Evolutionary conservation across 2,797 vertebrate genomes (phyloP).

Genomic region (Macrochelys suwanniensis): DNA sequence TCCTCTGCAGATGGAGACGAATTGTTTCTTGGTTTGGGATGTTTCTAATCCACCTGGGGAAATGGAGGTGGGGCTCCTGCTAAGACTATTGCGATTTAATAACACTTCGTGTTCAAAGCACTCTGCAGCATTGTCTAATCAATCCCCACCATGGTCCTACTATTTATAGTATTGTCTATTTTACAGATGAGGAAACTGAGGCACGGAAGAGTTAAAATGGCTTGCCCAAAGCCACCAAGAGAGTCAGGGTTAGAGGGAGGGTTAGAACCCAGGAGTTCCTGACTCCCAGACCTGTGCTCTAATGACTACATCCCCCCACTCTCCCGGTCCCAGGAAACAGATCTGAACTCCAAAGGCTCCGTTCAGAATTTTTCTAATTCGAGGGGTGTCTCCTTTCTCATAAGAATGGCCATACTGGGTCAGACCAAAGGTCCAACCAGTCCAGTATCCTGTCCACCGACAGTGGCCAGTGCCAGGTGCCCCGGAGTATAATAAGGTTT

Average conservation of each 20-base stretch:
- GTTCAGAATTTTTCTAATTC: too few species aligned
- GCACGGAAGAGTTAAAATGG: background rate
- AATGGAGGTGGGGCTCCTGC: accelerated
- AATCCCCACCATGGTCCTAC: background rate
- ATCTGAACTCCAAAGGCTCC: too few species aligned
- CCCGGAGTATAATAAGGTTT: too few species aligned
- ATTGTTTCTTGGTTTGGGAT: background rate
- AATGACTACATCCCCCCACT: too few species aligned
- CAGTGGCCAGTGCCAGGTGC: too few species aligned
- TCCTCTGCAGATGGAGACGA: accelerated
- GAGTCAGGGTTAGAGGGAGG: background rate
- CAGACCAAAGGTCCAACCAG: too few species aligned
- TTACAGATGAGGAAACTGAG: background rate
- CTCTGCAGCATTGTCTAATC: background rate
- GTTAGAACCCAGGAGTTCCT: too few species aligned
- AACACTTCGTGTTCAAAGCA: background rate
- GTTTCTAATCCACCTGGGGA: accelerated
- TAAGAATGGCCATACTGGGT: too few species aligned
- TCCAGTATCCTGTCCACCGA: too few species aligned
- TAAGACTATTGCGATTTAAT: background rate
- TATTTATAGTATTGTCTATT: background rate
- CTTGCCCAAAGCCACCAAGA: background rate
- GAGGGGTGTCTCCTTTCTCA: too few species aligned
- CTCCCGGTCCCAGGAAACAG: too few species aligned
- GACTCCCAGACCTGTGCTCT: too few species aligned